Conservation (phyloP, 2,113 vertebrate species). For the Microcebus tavaratra region DNA sequence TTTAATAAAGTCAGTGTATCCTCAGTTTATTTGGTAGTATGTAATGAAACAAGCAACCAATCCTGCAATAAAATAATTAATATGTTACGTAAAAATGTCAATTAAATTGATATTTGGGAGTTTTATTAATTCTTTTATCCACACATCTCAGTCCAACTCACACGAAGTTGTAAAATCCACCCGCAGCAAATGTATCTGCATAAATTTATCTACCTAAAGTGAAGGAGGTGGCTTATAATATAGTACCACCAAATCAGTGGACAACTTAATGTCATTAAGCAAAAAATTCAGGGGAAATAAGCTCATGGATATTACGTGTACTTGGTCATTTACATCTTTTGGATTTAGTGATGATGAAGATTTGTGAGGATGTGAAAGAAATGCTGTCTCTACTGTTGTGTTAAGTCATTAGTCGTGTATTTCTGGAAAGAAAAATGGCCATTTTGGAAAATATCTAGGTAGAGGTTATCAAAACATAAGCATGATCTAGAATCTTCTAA, state of each 20-base stretch:
- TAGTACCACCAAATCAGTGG: background rate
- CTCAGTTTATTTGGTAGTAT: background rate
- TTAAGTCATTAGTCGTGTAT: background rate
- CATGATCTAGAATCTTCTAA: no score
- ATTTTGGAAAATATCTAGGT: background rate
- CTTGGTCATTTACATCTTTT: background rate
- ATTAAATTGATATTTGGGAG: conserved; percentile 29
- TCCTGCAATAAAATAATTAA: conserved; percentile 36
- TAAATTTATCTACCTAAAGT: background rate
- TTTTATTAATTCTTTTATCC: conserved; percentile 46
- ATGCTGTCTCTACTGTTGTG: background rate
- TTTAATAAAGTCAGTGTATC: conserved; percentile 30
- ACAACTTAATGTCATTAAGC: background rate
- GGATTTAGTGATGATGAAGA: background rate
- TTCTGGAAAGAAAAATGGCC: background rate
- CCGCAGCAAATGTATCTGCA: background rate
- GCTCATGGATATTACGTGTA: background rate
- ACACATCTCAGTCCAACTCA: background rate
- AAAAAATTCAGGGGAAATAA: background rate
- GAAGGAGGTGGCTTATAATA: background rate
- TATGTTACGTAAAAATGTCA: conserved; percentile 39
- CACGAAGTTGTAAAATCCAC: conserved; percentile 21
- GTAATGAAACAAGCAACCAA: conserved; percentile 10
- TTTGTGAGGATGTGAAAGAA: background rate
- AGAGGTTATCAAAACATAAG: background rate